Base-by-base conservation (phyloP, 1,140 invertebrate genomes). In the Dolichoris vasculosae region DNA sequence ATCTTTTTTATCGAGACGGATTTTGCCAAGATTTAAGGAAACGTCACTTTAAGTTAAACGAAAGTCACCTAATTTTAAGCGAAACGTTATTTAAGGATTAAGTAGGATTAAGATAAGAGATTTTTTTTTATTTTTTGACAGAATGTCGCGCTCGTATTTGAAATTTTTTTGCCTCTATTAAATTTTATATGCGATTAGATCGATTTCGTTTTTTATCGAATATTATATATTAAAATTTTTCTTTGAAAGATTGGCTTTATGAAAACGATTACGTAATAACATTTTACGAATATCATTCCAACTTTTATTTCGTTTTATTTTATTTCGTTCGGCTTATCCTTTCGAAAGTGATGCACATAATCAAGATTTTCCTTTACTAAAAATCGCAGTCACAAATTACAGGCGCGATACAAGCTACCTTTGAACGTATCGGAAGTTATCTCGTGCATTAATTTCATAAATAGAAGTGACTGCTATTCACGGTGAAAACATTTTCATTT, bases 401-500 rank as follows among this genome's bases (percentile, higher is more conserved):
- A 30, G 20, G 4, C 17, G 23, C 0, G 4, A 38, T 69, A 38
- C 23, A 38, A 11, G 20, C 17, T 69, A 38, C 8, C 2, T 38
- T 75, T 40, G 13, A 73, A 73, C 26, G 2, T 73, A 73, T 43
- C 69, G 7, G 38, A 17, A 23, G 20, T 51, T 23, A 15, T 38
- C 51, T 63, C 48, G 40, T 78, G 40, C 35, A 64, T 80, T 67
- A 67, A 38, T 67, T 46, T 67, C 2, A 43, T 46, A 80, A 80
- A 8, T 32, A 46, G 8, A 38, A 8, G 23, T 30, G 59, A 80
- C 55, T 43, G 20, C 11, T 17, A 30, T 40, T 63, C 17, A 30
- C 46, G 23, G 78, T 69, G 78, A 81, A 81, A 81, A 69, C 40
- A 67, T 26, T 43, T 81, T 63, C n/a, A 67, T 81, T n/a, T 67